A percentile compares a stretch with the other conserved stretches of the same genome.
Evolutionary conservation across 2,113 vertebrate species (phyloP).

Genomic region (Ophthalmolycus amberensis): DNA sequence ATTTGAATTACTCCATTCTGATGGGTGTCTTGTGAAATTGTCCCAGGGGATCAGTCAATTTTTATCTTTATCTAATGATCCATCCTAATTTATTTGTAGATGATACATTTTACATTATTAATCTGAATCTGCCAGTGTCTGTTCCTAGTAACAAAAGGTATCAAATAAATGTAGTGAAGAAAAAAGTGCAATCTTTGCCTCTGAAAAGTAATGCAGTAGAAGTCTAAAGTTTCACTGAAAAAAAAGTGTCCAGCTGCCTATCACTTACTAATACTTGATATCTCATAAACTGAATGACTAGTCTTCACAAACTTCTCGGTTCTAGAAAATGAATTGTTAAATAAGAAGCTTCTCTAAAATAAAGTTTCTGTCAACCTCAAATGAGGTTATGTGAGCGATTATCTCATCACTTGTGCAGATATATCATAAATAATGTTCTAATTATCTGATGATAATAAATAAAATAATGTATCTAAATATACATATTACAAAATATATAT

Average conservation of each 20-base stretch:
- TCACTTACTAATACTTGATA: not conserved
- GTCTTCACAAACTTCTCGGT: not conserved
- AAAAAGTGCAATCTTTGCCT: not conserved
- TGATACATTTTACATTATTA: not conserved
- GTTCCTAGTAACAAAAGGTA: no score
- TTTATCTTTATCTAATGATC: not conserved
- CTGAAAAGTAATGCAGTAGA: no score
- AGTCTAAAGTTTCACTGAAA: no score
- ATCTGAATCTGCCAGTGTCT: not conserved
- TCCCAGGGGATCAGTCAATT: not conserved
- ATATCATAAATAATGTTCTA: not conserved
- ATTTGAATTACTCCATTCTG: not conserved
- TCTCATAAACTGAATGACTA: not conserved
- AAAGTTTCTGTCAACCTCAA: no score
- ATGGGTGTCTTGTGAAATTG: not conserved
- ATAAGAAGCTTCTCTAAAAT: not conserved
- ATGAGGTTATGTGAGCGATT: no score
- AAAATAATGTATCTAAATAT: not conserved
- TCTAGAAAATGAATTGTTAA: not conserved
- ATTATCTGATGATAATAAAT: not conserved
- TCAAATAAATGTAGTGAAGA: not conserved
- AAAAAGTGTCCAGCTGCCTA: not conserved
- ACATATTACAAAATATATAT: no score
- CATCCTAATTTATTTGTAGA: not conserved
- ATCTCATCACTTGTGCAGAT: not conserved